phyloP scores from a whole-genome alignment of 1,140 invertebrate genomes.

The Holotrichia oblita region DNA sequence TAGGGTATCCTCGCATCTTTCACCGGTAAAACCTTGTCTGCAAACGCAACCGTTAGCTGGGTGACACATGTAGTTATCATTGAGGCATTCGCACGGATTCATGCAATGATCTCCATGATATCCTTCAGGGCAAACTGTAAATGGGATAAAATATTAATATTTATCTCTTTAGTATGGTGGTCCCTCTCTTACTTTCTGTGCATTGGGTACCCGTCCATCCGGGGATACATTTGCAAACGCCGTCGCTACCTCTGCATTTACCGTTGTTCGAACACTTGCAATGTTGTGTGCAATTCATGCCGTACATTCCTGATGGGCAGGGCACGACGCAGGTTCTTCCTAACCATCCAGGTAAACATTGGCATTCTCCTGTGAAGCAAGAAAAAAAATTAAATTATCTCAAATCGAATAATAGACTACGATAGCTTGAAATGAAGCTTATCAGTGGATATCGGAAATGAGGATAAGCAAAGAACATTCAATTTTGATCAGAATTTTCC shows the following conservation, averaged over 20 bases:
- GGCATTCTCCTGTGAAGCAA: constrained; percentile 73
- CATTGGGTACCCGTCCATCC: constrained; percentile 85
- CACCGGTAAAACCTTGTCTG: constrained; percentile 77
- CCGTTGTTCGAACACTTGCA: constrained; percentile 87
- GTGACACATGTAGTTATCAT: constrained; percentile 83
- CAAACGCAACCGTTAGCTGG: constrained; percentile 83
- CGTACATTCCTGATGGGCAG: constrained; percentile 84
- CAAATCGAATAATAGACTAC: background rate
- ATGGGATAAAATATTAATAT: constrained; percentile 45
- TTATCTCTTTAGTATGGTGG: background rate
- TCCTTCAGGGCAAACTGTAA: constrained; percentile 86
- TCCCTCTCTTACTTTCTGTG: constrained; percentile 69
- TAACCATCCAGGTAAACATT: constrained; percentile 86
- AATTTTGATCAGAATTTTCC: no score
- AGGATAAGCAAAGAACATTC: no score
- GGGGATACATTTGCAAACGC: constrained; percentile 79
- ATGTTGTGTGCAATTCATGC: constrained; percentile 84
- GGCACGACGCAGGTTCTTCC: constrained; percentile 80
- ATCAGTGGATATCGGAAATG: no score
- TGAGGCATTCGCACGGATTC: constrained; percentile 78
- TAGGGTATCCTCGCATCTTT: constrained; percentile 64
- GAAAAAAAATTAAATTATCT: constrained; percentile 44
- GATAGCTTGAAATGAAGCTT: no score
- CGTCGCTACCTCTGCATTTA: constrained; percentile 81
- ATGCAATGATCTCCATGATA: constrained; percentile 91